These are phyloP conservation scores for Ailurus styani DNA, from an alignment of 2,113 vertebrate genomes.

Conservation along the genomic window DNA sequence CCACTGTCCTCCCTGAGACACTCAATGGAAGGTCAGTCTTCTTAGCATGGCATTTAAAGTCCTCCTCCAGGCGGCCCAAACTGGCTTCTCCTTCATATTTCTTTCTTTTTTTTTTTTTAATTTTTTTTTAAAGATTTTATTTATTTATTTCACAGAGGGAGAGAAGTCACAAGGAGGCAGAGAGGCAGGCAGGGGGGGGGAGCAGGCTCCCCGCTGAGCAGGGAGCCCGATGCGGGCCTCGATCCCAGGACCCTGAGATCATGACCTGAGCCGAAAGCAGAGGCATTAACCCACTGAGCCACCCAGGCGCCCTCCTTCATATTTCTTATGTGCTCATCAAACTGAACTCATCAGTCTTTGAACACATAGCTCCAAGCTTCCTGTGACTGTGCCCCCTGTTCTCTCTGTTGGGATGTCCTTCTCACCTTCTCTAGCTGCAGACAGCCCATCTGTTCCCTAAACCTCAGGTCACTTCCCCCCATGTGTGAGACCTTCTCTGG, in stretches of 20 bases:
- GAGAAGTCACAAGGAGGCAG: no score
- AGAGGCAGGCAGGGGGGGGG: no score
- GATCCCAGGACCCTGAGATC: no score
- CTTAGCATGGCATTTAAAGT: not conserved
- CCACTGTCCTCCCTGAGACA: not conserved
- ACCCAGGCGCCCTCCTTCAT: no score
- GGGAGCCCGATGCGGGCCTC: no score
- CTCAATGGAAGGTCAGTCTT: not conserved
- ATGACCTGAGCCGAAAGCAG: no score
- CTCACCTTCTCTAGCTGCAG: not conserved
- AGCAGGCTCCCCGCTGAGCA: no score
- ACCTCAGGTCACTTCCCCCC: not conserved
- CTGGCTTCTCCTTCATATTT: not conserved
- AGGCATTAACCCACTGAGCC: no score
- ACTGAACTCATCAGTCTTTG: not conserved
- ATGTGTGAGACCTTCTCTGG: not conserved
- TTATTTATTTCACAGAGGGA: no score
- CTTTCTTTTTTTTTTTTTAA: no score
- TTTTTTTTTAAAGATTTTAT: no score
- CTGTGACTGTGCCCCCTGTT: fast-evolving
- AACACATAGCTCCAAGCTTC: not conserved
- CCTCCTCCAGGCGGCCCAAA: not conserved
- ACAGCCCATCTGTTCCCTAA: no score
- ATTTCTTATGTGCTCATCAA: not conserved
- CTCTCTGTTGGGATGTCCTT: not conserved